Percentiles rank a stretch among this genome's conserved stretches.
Evolutionary conservation across 2,113 vertebrate genomes (phyloP).

Genomic region (Cinclus mexicanus): DNA sequence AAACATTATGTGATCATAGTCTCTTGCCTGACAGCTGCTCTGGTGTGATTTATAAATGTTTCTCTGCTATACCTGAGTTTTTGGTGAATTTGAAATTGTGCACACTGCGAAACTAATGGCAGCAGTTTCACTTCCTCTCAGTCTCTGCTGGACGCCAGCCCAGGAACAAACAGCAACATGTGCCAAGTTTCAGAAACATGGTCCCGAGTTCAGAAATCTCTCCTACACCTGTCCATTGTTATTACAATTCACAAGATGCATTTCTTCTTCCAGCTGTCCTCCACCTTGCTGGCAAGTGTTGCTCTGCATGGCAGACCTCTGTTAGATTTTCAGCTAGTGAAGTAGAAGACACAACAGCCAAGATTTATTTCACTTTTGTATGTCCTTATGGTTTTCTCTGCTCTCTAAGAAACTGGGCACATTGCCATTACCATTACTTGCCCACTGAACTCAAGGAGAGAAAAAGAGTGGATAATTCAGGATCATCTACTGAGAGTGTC

Average conservation of each 20-base stretch:
- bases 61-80: background rate
- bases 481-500: background rate
- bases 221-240: slow-evolving; percentile 36
- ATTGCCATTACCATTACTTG: background rate
- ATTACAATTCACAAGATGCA: background rate
- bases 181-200: slow-evolving; percentile 22
- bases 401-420: background rate
- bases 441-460: background rate
- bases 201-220: background rate
- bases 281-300: background rate
- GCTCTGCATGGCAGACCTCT: background rate
- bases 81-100: background rate
- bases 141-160: slow-evolving; percentile 32
- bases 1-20: background rate
- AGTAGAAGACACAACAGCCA: background rate
- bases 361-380: background rate
- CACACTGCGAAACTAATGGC: background rate
- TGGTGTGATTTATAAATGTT: slow-evolving; percentile 5
- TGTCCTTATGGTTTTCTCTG: background rate
- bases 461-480: background rate
- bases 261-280: slow-evolving; percentile 35
- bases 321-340: background rate
- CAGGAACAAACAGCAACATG: background rate
- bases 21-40: background rate
- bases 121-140: background rate